Conservation (phyloP, 2,797 vertebrate species). For the Falco peregrinus region DNA sequence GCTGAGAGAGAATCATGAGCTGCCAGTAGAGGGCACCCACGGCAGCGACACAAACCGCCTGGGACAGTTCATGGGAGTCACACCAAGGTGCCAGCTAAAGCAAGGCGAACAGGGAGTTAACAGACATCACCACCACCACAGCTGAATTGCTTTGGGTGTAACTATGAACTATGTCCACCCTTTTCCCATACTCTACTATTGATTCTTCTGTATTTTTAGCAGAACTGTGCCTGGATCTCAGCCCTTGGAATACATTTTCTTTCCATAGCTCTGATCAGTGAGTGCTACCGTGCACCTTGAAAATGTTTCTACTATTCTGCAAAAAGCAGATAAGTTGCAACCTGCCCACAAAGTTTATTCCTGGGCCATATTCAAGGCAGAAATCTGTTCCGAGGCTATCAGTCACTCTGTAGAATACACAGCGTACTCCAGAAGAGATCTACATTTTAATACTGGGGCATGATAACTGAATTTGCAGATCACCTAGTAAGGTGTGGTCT, state of each 20-base stretch:
- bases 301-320: neutral
- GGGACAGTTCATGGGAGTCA: fast-evolving
- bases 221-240: neutral
- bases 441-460: neutral
- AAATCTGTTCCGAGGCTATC: neutral
- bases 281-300: neutral
- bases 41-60: neutral
- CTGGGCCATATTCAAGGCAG: neutral
- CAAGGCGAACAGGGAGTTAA: neutral
- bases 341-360: neutral
- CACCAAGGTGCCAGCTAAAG: neutral
- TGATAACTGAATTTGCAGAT: neutral
- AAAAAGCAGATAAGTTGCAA: neutral
- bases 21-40: slow-evolving; percentile 14
- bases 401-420: neutral
- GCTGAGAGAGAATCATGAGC: neutral
- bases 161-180: neutral
- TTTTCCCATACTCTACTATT: neutral
- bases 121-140: neutral
- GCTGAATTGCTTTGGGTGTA: neutral
- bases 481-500: neutral
- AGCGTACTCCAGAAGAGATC: neutral
- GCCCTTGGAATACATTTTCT: neutral
- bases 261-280: neutral
- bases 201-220: neutral